A percentile compares a stretch with the other conserved stretches of the same genome.
phyloP scores from a whole-genome alignment of 2,113 vertebrate genomes.

The Mystacornis crossleyi region DNA sequence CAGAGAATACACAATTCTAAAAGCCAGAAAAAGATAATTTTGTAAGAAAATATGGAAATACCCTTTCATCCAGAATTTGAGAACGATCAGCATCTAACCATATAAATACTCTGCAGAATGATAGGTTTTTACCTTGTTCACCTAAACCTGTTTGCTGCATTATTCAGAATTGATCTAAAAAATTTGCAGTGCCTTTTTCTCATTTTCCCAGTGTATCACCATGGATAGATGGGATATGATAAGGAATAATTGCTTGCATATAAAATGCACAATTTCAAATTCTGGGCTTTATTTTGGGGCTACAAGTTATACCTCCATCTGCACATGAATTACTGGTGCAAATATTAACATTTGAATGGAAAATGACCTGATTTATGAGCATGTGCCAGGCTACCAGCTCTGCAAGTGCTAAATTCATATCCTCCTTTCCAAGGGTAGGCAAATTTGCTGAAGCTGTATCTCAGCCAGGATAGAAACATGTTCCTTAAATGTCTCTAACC shows the following conservation, averaged over 20 bases:
- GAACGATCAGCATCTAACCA: neutral
- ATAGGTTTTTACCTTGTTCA: neutral
- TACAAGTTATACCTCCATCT: slow-evolving; percentile 42
- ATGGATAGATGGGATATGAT: neutral
- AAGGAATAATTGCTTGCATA: neutral
- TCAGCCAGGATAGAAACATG: neutral
- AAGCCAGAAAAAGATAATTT: neutral
- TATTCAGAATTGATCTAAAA: neutral
- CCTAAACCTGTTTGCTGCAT: neutral
- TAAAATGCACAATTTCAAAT: slow-evolving; percentile 4
- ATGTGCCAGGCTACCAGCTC: neutral
- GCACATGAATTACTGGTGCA: slow-evolving; percentile 33
- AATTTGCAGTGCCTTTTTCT: neutral
- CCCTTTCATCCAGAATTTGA: neutral
- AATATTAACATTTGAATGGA: slow-evolving; percentile 48
- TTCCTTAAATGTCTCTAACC: neutral
- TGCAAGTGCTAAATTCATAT: neutral
- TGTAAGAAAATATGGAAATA: neutral
- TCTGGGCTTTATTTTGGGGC: neutral
- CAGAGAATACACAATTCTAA: neutral
- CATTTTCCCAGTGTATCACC: neutral
- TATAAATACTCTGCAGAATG: neutral
- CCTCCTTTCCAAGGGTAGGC: neutral
- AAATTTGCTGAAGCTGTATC: neutral
- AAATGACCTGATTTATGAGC: slow-evolving; percentile 7